Percentiles rank a stretch among this genome's conserved stretches.
Evolutionary conservation across 2,797 vertebrate genomes (phyloP).

Genomic region (Sus cebifrons): DNA sequence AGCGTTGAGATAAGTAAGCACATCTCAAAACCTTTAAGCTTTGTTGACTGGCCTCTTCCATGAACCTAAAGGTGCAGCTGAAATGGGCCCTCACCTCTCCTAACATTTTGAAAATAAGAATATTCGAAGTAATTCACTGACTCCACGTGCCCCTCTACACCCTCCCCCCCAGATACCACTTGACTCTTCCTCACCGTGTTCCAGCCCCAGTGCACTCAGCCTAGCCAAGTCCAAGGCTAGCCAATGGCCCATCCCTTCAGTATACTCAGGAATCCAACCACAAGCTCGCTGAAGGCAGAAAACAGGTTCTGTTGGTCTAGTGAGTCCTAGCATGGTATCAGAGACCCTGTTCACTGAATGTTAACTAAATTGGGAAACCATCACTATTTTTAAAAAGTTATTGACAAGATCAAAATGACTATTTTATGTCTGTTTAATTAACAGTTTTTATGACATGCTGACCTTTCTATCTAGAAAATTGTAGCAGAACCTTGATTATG

Average conservation of each 20-base stretch:
- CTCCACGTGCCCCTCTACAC: not conserved
- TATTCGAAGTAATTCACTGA: not conserved
- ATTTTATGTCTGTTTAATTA: conserved; percentile 55
- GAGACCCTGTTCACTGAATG: not conserved
- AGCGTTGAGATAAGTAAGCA: not conserved
- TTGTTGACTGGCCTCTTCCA: not conserved
- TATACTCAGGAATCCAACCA: not conserved
- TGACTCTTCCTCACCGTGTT: not conserved
- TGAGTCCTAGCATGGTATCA: not conserved
- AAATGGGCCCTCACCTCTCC: not conserved
- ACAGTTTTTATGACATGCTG: conserved; percentile 38
- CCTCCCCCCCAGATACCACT: not conserved
- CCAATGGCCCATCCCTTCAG: not conserved
- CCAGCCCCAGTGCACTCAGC: not conserved
- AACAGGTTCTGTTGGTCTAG: not conserved
- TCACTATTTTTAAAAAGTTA: conserved; percentile 51
- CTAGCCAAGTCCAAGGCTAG: not conserved
- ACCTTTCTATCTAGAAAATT: conserved; percentile 58
- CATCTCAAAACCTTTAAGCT: conserved; percentile 9
- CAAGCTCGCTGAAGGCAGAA: not conserved
- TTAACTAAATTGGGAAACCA: conserved; percentile 35
- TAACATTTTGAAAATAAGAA: not conserved
- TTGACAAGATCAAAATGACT: conserved; percentile 56
- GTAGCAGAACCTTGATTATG: conserved; percentile 63
- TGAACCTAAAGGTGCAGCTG: not conserved